Base-by-base conservation (phyloP, 2,888 invertebrate genomes). In the Cenopis cana region DNA sequence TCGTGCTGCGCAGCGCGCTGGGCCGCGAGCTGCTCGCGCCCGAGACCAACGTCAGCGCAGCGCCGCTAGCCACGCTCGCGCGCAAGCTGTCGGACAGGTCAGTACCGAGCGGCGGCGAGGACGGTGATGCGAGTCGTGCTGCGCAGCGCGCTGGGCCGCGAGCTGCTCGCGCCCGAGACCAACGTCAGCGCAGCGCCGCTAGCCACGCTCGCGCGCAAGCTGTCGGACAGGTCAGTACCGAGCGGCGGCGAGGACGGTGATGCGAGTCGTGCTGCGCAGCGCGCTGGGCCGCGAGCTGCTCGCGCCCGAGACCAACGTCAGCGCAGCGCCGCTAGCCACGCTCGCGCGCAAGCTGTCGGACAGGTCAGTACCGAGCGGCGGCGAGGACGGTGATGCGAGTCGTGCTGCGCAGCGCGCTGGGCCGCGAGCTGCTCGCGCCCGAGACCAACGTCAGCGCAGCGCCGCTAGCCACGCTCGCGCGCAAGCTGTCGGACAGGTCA, bases 131-230 rank as follows among this genome's bases (percentile, higher is more conserved):
- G 87, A 0, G 76, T 91, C 0, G 89, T 88, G 10, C 65, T 89
- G 77, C 82, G 93, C 1, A 83, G 79, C 74, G 33, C 78, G 0
- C 64, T 87, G 0, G 92, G 92, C 0, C 79, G 91, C 1, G 82
- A 80, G 52, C 78, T 91, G 17, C 76, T 90, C 1, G 88, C 90
- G 59, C 89, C 90, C 5, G 85, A 83, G n/a, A 86, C 89, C 0
- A 87, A 88, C 70, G 81, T 86, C 9, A 75, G 86, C 0, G 84
- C 83, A 0, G 78, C 85, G 9, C 81, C 87, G 0, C 73, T 81
- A 0, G 69, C 81, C 1, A 82, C 83, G 8, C 79, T 82, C 49
- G 14, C 76, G 0, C 76, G 86, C 8, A 77, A 80, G 0, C 73
- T 83, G 2, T 24, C 24, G 2, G 79, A 87, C 73, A 85, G 85